Base-by-base conservation (phyloP, 1,140 invertebrate genomes). In the Watersipora subatra region DNA sequence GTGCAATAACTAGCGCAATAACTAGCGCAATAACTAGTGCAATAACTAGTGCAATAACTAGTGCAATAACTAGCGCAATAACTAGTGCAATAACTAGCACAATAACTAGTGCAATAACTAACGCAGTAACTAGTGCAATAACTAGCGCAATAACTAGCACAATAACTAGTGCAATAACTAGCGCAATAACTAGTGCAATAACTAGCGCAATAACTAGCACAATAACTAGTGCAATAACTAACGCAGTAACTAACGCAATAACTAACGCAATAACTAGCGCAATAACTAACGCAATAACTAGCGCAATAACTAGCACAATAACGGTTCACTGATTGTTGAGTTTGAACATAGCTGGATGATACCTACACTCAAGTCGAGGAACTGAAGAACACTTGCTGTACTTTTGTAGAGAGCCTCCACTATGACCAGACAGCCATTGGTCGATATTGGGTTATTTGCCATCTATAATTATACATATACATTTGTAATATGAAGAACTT, bases 401-500 rank as follows among this genome's bases (percentile, higher is more conserved):
- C 70, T 72, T 63, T 74, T 71, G 68, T 76, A 78, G 61, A 79
- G 69, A 26, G 73, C 69, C 12, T 71, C 72, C 28, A 72, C 73
- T 22, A 79, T 57, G 7, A 75, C 74, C 19, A 80, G 70, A 57
- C 73, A 73, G n/a, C 78, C 78, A 12, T 71, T 69, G 17, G 78
- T 78, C 28, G 75, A 75, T 27, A 80, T 72, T 19, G 75, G 72
- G 68, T 80, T 80, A 69, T 78, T 77, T 15, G 76, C 78, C 71
- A 79, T 78, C 77, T 79, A 64, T 30, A 46, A 46, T 12, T 46
- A 46, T 12, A 46, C 7, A 46, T n/a, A 12, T n/a, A 46, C 34
- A 46, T 46, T 12, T 46, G n/a, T n/a, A n/a, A n/a, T n/a, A n/a
- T n/a, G n/a, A n/a, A n/a, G n/a, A n/a, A n/a, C n/a, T n/a, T n/a